A percentile compares a stretch with the other conserved stretches of the same genome.
Conservation (phyloP, 2,888 invertebrate genomes). For the Periphyllus acericola region DNA sequence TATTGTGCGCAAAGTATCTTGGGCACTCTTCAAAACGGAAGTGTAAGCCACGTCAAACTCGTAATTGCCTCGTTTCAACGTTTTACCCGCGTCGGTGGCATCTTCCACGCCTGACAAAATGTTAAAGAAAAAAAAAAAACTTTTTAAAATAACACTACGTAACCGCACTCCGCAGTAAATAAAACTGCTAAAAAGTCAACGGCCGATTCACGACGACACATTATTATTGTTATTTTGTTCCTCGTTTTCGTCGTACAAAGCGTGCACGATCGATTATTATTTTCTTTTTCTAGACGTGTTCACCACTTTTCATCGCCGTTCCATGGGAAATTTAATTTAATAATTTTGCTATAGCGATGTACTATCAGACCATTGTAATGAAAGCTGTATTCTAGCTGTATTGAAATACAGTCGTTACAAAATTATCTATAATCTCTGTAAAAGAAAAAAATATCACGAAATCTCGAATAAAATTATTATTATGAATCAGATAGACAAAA, state of each 20-base stretch:
- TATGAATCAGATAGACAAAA: too few relatives aligned
- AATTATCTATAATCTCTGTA: too few relatives aligned
- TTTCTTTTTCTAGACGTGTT: not conserved
- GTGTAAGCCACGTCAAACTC: slow-evolving; percentile 84
- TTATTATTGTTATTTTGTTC: not conserved
- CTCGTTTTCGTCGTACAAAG: not conserved
- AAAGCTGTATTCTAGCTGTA: too few relatives aligned
- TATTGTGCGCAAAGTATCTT: slow-evolving; percentile 77
- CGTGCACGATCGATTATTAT: not conserved
- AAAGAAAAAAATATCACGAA: too few relatives aligned
- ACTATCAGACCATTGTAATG: too few relatives aligned
- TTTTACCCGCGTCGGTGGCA: slow-evolving; percentile 78
- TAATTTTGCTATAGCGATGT: too few relatives aligned
- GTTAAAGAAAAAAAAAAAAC: not conserved
- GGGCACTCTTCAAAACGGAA: slow-evolving; percentile 81
- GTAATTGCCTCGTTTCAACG: slow-evolving; percentile 76
- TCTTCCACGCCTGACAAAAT: slow-evolving; percentile 74
- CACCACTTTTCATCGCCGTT: too few relatives aligned
- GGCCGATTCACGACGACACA: not conserved
- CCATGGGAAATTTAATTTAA: too few relatives aligned
- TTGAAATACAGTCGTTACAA: too few relatives aligned
- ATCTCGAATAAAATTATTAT: too few relatives aligned
- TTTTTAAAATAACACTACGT: not conserved
- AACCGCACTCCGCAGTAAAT: not conserved
- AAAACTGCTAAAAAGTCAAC: not conserved